These are phyloP conservation scores for Volucella inanis DNA, from an alignment of 2,888 invertebrate genomes.

Conservation along the genomic window DNA sequence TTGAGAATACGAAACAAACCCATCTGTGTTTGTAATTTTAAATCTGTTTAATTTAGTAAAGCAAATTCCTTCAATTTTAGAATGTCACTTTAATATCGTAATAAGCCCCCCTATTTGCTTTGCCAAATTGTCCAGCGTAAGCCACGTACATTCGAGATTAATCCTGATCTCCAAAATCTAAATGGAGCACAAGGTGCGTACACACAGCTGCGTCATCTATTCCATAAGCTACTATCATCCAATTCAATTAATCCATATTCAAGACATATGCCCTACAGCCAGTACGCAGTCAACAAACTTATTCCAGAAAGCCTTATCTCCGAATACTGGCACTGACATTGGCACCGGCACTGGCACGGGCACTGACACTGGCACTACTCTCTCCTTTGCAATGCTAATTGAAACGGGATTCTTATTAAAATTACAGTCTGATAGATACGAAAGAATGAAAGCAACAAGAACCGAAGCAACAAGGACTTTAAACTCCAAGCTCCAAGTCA, in stretches of 20 bases:
- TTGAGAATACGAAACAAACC: too few species aligned
- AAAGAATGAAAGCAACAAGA: slow-evolving; percentile 25
- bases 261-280: slow-evolving; percentile 43
- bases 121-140: not conserved
- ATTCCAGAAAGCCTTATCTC: slow-evolving; percentile 27
- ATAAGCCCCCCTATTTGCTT: too few species aligned
- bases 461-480: slow-evolving; percentile 46
- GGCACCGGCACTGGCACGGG: too few species aligned
- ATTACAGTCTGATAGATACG: slow-evolving; percentile 66
- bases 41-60: too few species aligned
- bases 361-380: too few species aligned
- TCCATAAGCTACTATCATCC: slow-evolving; percentile 47
- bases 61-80: too few species aligned
- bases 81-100: too few species aligned
- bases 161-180: slow-evolving; percentile 16
- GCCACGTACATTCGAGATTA: not conserved
- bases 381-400: slow-evolving; percentile 54
- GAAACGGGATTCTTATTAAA: slow-evolving; percentile 65
- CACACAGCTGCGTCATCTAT: slow-evolving; percentile 32
- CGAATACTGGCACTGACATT: slow-evolving; percentile 18
- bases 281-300: slow-evolving; percentile 44
- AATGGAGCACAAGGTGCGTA: slow-evolving; percentile 22
- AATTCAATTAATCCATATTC: slow-evolving; percentile 60
- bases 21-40: too few species aligned
- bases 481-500: slow-evolving; percentile 11